Evolutionary conservation across 2,797 vertebrate species (phyloP).

Genomic region (Rhynchotus rufescens): DNA sequence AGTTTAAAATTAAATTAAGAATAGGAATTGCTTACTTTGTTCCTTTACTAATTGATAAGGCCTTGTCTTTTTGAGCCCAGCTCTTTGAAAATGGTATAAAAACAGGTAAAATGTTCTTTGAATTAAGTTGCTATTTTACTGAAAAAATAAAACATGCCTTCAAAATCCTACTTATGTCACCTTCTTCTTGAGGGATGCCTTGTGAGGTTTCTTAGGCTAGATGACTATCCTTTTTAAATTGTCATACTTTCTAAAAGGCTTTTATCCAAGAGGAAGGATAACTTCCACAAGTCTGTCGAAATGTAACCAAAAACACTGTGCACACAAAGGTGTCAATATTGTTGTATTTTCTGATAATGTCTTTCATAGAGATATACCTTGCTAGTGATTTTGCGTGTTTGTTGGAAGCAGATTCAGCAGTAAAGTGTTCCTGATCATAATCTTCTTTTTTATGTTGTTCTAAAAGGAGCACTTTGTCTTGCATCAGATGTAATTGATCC

Average conservation of each 20-base stretch:
- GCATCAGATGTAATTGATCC: conserved; percentile 93
- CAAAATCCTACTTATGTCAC: background rate
- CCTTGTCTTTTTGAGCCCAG: background rate
- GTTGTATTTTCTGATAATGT: background rate
- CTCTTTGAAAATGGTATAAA: background rate
- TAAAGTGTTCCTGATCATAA: conserved; percentile 77
- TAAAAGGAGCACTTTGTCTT: conserved; percentile 83
- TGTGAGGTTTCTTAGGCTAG: background rate
- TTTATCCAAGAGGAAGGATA: conserved; percentile 17
- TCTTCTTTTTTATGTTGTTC: conserved; percentile 80
- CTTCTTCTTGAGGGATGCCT: background rate
- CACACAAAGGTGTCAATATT: background rate
- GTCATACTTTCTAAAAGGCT: conserved; percentile 10
- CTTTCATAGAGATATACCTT: background rate
- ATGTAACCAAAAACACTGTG: background rate
- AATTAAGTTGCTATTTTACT: background rate
- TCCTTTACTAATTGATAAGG: conserved; percentile 38
- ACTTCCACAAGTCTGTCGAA: conserved; percentile 11
- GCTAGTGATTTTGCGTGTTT: conserved; percentile 61
- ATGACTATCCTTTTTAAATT: background rate
- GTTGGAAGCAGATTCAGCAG: conserved; percentile 42
- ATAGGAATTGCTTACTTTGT: conserved; percentile 61
- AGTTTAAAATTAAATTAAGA: conserved; percentile 75
- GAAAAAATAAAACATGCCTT: background rate
- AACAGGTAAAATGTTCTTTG: background rate